Evolutionary conservation across 2,888 invertebrate genomes (phyloP), one percentile per base, ranked within the genome.

Genomic region (Aricia artaxerxes): DNA sequence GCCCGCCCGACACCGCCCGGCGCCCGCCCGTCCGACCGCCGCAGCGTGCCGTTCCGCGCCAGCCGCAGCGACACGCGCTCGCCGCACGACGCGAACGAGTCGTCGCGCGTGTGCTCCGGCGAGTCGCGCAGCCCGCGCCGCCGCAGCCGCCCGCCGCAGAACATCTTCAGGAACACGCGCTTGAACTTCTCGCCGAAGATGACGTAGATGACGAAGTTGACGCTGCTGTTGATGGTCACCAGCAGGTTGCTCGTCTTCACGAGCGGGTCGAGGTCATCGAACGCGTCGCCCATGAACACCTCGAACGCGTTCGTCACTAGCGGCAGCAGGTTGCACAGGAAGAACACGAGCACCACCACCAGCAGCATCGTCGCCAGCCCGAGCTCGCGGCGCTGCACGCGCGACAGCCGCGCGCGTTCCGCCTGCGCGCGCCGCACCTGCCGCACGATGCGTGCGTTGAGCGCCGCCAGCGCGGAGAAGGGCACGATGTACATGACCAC

Each of bases 151-250:
- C 95, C 92, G 84, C 96, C 96, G 91, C 97, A 97, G 94, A 97
- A 97, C 90, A 97, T 95, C 90, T 97, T 95, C 83, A 97, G 92
- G 90, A 98, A 98, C 83, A 98, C 96, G 81, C 97, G 95, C 88
- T 98, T 97, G 94, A 99, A 99, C 90, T 99, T 99, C 89, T 99
- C 98, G 1, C 99, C 99, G 90, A 99, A 99, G 83, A 99, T 99
- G 83, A 99, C 99, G 94, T 99, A 99, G 85, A 99, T 98, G 83
- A 99, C 96, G 90, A 99, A 99, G 93, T 99, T 99, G 82, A 99
- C 98, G 88, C 99, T 98, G 87, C 99, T 99, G 95, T 99, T 99
- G 89, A 99, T 97, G 82, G 98, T 99, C 80, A 99, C 99, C 82
- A 99, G 95, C 79, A 99, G 96, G 92, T 99, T 99, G 87, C 97